These are phyloP conservation scores for Phrixothrix hirtus DNA, from an alignment of 2,888 invertebrate species.

Conservation along the genomic window DNA sequence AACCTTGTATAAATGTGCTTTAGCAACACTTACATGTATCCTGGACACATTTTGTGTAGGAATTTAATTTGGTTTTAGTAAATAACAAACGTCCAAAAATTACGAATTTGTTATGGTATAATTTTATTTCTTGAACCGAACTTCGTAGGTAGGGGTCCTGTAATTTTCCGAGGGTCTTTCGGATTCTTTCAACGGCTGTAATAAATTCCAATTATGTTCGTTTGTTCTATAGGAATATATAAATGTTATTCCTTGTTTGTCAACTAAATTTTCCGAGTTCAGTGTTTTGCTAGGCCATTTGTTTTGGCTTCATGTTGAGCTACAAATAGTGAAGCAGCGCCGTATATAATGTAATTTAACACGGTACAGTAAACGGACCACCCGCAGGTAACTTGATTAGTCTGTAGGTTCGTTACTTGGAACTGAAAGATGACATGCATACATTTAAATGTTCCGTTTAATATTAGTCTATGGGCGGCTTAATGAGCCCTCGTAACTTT, in stretches of 20 bases:
- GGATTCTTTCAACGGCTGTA: not conserved
- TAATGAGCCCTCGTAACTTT: constrained; percentile 1
- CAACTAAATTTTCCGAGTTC: constrained; percentile 14
- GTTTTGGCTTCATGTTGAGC: constrained; percentile 24
- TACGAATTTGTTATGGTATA: no score
- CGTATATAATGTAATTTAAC: constrained; percentile 26
- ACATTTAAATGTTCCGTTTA: constrained; percentile 15
- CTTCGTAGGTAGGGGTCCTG: no score
- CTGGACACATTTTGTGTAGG: no score
- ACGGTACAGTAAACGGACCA: constrained; percentile 26
- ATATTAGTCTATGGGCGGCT: constrained; percentile 1
- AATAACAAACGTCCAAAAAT: no score
- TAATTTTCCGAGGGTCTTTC: not conserved
- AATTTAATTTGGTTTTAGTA: no score
- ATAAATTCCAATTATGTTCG: not conserved
- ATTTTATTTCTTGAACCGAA: no score
- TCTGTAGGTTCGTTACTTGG: constrained; percentile 16
- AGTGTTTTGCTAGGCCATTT: constrained; percentile 22
- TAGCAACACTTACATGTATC: no score
- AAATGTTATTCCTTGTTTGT: constrained; percentile 2
- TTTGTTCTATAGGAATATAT: not conserved
- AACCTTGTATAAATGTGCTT: no score
- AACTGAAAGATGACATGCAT: constrained; percentile 20
- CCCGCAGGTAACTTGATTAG: constrained; percentile 29
- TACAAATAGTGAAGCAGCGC: constrained; percentile 21